Evolutionary conservation across 1,140 invertebrate species (phyloP).

Genomic region (Drosophila punjabiensis): DNA sequence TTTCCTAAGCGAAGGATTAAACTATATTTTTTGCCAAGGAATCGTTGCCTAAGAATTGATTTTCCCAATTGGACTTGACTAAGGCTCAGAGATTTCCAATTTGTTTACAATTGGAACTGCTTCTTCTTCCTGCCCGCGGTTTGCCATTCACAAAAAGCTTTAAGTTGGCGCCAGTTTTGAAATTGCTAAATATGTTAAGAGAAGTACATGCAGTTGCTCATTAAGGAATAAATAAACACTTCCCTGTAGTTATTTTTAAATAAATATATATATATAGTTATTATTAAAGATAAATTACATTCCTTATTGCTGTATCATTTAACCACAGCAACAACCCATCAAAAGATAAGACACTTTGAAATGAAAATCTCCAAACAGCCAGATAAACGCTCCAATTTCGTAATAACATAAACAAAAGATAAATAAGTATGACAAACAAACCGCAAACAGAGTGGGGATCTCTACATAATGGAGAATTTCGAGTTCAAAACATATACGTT

Average conservation of each 20-base stretch:
- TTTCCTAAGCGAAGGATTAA: background rate
- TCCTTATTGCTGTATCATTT: background rate
- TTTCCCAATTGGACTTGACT: constrained; percentile 22
- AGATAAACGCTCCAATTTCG: constrained; percentile 62
- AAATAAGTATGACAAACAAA: constrained; percentile 60
- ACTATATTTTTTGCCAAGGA: background rate
- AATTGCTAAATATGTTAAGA: background rate
- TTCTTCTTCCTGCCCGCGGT: constrained; percentile 16
- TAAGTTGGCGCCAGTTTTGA: constrained; percentile 14
- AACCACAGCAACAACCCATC: background rate
- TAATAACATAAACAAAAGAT: constrained; percentile 67
- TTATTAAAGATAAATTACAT: background rate
- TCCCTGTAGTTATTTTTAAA: background rate
- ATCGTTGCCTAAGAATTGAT: constrained; percentile 53
- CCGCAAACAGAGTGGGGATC: background rate
- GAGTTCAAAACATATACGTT: background rate
- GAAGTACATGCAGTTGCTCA: background rate
- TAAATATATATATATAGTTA: background rate
- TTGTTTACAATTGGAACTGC: constrained; percentile 12
- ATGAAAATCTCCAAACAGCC: constrained; percentile 45
- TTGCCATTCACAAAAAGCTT: constrained; percentile 55
- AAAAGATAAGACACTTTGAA: constrained; percentile 56
- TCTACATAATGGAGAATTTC: constrained; percentile 19
- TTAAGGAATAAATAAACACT: background rate
- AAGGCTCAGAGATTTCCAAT: background rate